Evolutionary conservation across 35 echinoderm and acorn worm species (phyloP).

Genomic region (Holothuria glaberrima): DNA sequence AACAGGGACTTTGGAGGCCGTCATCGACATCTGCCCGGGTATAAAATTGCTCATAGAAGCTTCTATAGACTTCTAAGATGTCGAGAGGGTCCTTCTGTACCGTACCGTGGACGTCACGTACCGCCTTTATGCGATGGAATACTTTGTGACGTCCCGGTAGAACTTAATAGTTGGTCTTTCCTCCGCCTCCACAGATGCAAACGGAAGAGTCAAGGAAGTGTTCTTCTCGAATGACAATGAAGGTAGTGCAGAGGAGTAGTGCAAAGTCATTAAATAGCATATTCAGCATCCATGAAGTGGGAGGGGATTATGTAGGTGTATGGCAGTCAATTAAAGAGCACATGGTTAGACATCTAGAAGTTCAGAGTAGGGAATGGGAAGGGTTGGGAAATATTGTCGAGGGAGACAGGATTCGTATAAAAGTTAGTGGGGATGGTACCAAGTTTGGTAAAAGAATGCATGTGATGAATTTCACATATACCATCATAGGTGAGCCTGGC

Average conservation of each 20-base stretch:
- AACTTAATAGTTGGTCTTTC: no score
- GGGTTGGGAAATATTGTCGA: neutral
- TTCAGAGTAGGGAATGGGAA: neutral
- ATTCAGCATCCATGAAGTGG: neutral
- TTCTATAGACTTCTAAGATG: no score
- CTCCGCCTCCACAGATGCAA: neutral
- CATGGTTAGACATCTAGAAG: neutral
- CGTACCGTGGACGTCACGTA: no score
- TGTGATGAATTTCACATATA: conserved; percentile 31
- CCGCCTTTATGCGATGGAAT: no score
- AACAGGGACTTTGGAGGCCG: no score
- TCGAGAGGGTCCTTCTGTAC: no score
- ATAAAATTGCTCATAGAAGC: no score
- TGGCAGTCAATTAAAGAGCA: neutral
- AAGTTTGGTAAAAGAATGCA: conserved; percentile 7
- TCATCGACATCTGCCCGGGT: no score
- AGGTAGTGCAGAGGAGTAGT: neutral
- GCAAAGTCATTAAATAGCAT: neutral
- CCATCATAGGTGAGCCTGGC: neutral
- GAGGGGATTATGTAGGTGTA: neutral
- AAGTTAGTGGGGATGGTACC: conserved; percentile 44
- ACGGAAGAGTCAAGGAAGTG: conserved; percentile 4
- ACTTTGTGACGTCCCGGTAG: no score
- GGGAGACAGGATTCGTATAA: neutral
- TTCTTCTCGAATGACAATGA: neutral